These are phyloP conservation scores for Arrhopalites spinosus DNA, from an alignment of 2,888 invertebrate species.

Conservation along the genomic window DNA sequence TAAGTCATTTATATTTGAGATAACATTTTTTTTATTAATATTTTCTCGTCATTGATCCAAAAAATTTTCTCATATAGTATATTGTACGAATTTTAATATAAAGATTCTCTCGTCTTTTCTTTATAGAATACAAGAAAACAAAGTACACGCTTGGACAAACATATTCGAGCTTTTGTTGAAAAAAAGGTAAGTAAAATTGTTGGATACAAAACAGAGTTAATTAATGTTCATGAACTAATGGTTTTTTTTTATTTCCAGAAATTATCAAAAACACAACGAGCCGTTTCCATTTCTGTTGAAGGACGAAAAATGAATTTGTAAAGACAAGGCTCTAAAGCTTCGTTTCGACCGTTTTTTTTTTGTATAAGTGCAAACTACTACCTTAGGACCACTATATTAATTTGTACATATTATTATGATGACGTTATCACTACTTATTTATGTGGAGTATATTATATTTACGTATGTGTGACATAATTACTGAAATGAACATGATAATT, in stretches of 20 bases:
- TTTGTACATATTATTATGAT: no score
- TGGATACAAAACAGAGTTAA: no score
- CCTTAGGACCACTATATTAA: no score
- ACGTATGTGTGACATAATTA: no score
- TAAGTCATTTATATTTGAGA: slow-evolving; percentile 60
- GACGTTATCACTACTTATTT: no score
- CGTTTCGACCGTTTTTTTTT: no score
- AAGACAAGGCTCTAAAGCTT: slow-evolving; percentile 50
- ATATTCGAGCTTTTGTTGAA: slow-evolving; percentile 88
- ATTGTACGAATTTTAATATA: background rate
- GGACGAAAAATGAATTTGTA: slow-evolving; percentile 94
- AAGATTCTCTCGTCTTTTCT: background rate
- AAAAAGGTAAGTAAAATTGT: no score
- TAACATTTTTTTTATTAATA: background rate
- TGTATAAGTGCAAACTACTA: no score
- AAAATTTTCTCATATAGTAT: background rate
- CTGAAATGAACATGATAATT: no score
- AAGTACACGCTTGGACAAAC: slow-evolving; percentile 87
- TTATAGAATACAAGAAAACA: slow-evolving; percentile 64
- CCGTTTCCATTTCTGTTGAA: slow-evolving; percentile 94
- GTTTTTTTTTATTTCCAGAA: no score
- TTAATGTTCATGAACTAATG: no score
- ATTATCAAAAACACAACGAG: slow-evolving; percentile 76
- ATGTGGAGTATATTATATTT: no score
- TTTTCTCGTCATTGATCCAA: background rate